Base-by-base conservation (phyloP, 2,888 invertebrate species). In the Dromius quadrimaculatus region DNA sequence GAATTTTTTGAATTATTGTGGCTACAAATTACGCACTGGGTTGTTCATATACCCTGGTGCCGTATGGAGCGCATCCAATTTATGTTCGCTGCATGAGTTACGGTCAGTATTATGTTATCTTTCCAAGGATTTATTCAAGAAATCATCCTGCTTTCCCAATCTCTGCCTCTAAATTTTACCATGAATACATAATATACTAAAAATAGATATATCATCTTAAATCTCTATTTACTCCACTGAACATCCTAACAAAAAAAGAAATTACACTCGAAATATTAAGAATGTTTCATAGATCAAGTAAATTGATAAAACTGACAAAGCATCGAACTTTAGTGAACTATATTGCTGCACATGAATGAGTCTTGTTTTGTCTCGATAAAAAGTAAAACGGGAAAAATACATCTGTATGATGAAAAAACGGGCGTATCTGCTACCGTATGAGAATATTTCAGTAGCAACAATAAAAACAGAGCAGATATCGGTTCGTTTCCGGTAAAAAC, bases 1-100 rank as follows among this genome's bases (percentile, higher is more conserved):
- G 79, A 80, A 80, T 82, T 82, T 82, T 81, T 79, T 81, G 80
- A 81, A 80, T 80, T 81, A 82, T 81, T 80, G 80, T 78, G 76
- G 79, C 78, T 77, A 81, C 81, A 82, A 82, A 81, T 82, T 81
- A 82, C 64, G 64, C 64, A 64, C 64, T 64, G 64, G 64, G 45
- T 64, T 47, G 6, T 32, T 45, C 62, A 62, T 62, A 38, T 22
- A 62, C 15, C 64, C 34, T 28, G 2, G 22, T 22, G 15, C 43
- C 63, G 34, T 63, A 63, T 64, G 36, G 28, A 28, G 20, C 64
- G 17, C 9, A 9, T 47, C 17, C 47, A 47, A 64, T 64, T 64
- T 64, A 64, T 64, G 47, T 47, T n/a, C 17, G 32, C 47, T 0
- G 45, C 9, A 28, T 64, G 64, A 64, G 34, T 64, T 64, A 64